Evolutionary conservation across 2,113 vertebrate species (phyloP).

Genomic region (Periophthalmus modestus): DNA sequence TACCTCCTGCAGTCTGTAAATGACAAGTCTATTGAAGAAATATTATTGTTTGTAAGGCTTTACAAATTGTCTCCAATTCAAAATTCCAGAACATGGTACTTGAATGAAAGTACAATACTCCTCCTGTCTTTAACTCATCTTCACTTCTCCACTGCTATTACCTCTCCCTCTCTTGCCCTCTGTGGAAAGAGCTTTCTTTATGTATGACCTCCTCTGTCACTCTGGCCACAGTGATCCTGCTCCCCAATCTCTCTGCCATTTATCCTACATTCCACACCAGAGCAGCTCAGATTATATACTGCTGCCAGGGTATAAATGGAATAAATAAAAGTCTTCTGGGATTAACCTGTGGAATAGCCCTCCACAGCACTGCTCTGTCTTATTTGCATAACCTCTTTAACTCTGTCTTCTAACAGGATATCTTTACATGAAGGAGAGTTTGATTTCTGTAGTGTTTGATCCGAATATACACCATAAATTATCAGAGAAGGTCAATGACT

Average conservation of each 20-base stretch:
- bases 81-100: neutral
- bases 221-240: conserved; percentile 48
- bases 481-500: neutral
- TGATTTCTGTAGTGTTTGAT: neutral
- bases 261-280: conserved; percentile 57
- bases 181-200: conserved; percentile 66
- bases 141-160: neutral
- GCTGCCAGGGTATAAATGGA: conserved; percentile 22
- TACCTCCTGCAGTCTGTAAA: neutral
- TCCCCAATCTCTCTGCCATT: conserved; percentile 69
- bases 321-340: conserved; percentile 18
- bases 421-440: neutral
- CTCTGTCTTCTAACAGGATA: neutral
- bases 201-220: conserved; percentile 73
- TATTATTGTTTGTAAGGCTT: neutral
- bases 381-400: neutral
- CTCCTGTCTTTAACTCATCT: neutral
- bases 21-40: neutral
- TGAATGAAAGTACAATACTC: neutral
- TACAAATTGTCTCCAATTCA: neutral
- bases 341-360: conserved; percentile 48
- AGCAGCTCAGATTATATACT: conserved; percentile 40
- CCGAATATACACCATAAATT: neutral
- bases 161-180: conserved; percentile 39
- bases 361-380: conserved; percentile 14